Base-by-base conservation (phyloP, 2,113 vertebrate species). In the Acrocephalus kingi region DNA sequence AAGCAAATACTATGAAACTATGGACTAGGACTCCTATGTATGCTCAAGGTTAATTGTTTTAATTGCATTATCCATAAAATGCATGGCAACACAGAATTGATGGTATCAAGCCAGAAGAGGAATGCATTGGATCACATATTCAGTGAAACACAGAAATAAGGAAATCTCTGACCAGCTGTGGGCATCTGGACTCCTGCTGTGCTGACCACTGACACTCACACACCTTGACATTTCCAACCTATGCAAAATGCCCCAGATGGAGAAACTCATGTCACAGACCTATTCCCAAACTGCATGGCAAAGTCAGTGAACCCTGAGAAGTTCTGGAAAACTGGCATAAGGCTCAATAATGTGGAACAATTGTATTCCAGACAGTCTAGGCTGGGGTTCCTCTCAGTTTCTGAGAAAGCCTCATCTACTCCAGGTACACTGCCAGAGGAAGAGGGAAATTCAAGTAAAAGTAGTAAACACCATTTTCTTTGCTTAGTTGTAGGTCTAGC, bases 21-120 rank as follows among this genome's bases (percentile, higher is more conserved):
- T 0, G 0, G 31, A 48, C 23, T 46, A 68, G 54, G 27, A 66
- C 28, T 39, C 0, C 0, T 21, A 68, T 13, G 5, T 13, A 43
- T 19, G 17, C 30, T 64, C n/a, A 68, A 49, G 19, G 15, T 45
- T 51, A 81, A 81, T 13, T 62, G 31, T 55, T 90, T 86, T 18
- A 46, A 64, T 35, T 52, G 39, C n/a, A 48, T 20, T 45, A 62
- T 17, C 9, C 46, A 86, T 30, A 69, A 89, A 87, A 84, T 0
- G 1, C 21, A 61, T 15, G 14, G 19, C 28, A 80, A 81, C 21
- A 64, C 11, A 69, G 37, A 90, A 62, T 1, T 6, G 9, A 46
- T 45, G 6, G 27, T 12, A 48, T 45, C 18, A 75, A 88, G 18
- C 9, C 39, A 4, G 12, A 49, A 68, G 33, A 68, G 21, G 25